These are phyloP conservation scores for Procavia capensis DNA, from an alignment of 2,113 vertebrate genomes.

Conservation along the genomic window DNA sequence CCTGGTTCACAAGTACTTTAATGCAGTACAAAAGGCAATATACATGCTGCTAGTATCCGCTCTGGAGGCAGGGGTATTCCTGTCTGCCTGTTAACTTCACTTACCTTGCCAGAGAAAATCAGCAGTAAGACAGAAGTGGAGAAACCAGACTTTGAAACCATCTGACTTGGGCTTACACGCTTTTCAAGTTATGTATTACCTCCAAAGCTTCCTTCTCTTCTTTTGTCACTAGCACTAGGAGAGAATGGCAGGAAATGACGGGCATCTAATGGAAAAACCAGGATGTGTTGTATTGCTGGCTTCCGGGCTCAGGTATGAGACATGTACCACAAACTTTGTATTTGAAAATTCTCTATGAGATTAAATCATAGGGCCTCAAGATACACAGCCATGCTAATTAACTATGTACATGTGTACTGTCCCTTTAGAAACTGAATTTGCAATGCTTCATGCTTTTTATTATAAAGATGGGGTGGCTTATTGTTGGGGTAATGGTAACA, in stretches of 20 bases:
- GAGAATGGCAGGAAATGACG: neutral
- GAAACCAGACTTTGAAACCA: conserved; percentile 9
- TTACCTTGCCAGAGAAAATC: neutral
- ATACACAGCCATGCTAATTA: neutral
- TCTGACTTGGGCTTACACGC: conserved; percentile 50
- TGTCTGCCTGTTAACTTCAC: neutral
- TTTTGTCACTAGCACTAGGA: neutral
- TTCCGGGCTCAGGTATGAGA: neutral
- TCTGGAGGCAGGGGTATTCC: conserved; percentile 45
- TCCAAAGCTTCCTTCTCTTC: neutral
- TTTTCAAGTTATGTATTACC: neutral
- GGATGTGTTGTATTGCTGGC: neutral
- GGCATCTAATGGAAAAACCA: neutral
- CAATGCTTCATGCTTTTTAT: neutral
- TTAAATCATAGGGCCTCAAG: neutral
- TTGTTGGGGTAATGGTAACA: neutral
- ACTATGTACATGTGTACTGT: rapidly evolving
- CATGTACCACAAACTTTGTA: neutral
- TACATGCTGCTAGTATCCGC: neutral
- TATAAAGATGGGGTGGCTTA: neutral
- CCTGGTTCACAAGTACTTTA: conserved; percentile 2
- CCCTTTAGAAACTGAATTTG: neutral
- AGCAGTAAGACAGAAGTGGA: conserved; percentile 30
- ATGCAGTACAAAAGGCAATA: conserved; percentile 52
- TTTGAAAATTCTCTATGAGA: neutral